Conservation (phyloP, 1,140 invertebrate genomes). For the Onthophagus taurus region DNA sequence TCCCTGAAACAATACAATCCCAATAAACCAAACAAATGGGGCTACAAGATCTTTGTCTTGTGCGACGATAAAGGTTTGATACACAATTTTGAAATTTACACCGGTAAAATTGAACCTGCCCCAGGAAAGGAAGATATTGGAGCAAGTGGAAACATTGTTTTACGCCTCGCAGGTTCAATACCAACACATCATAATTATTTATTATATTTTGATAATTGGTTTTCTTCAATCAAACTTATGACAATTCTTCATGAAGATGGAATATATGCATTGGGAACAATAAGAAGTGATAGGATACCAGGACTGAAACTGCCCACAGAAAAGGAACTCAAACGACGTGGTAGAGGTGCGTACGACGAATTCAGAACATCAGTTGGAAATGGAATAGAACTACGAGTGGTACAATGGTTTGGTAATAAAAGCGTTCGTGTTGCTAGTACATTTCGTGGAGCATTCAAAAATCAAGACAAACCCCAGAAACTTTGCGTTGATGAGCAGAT, state of each 20-base stretch:
- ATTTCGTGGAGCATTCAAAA: no score
- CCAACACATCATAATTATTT: constrained; percentile 7
- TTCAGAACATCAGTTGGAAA: neutral
- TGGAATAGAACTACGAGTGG: neutral
- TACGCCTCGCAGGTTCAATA: constrained; percentile 8
- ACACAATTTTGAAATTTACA: constrained; percentile 22
- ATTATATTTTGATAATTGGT: constrained; percentile 16
- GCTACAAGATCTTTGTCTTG: constrained; percentile 31
- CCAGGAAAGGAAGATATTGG: neutral
- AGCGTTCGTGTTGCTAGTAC: neutral
- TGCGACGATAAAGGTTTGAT: constrained; percentile 30
- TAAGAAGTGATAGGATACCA: neutral
- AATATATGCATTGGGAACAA: neutral
- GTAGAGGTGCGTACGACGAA: constrained; percentile 3
- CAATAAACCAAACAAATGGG: constrained; percentile 33
- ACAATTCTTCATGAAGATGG: neutral
- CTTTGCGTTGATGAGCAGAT: constrained; percentile 25
- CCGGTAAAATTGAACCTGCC: constrained; percentile 3
- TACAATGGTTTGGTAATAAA: constrained; percentile 4
- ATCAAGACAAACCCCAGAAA: constrained; percentile 6
- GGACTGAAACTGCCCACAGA: neutral
- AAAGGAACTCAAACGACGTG: constrained; percentile 4
- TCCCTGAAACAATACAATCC: constrained; percentile 27
- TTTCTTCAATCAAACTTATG: neutral
- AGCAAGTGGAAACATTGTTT: constrained; percentile 11